phyloP scores from a whole-genome alignment of 2,888 invertebrate species.

The Idaea straminata region DNA sequence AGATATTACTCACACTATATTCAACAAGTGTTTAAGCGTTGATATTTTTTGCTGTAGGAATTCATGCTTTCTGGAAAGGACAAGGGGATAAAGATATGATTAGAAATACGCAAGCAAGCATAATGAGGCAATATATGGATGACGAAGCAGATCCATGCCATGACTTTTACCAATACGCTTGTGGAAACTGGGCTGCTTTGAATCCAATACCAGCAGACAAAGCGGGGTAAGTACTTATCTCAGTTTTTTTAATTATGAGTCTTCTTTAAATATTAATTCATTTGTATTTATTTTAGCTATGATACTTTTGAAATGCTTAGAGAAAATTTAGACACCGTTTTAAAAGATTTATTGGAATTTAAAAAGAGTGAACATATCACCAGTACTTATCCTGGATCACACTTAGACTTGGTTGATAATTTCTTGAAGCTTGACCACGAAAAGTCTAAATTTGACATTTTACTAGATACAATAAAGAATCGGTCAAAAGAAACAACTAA shows the following conservation, averaged over 20 bases:
- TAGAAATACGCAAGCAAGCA: conserved; percentile 81
- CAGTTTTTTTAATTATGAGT: neutral
- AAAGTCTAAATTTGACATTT: conserved; percentile 19
- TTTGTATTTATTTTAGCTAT: conserved; percentile 70
- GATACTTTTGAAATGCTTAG: conserved; percentile 94
- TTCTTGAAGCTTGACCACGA: conserved; percentile 37
- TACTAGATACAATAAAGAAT: conserved; percentile 33
- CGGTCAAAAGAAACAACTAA: conserved; percentile 34
- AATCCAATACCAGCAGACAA: conserved; percentile 95
- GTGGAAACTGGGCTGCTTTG: conserved; percentile 90
- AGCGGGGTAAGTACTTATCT: conserved; percentile 74
- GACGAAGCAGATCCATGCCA: conserved; percentile 85
- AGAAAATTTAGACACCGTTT: conserved; percentile 86
- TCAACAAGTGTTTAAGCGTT: neutral
- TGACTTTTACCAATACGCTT: conserved; percentile 92
- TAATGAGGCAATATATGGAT: conserved; percentile 90
- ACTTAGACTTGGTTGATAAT: conserved; percentile 53
- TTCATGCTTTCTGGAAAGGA: conserved; percentile 81
- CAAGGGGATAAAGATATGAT: conserved; percentile 79
- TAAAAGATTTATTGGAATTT: conserved; percentile 84
- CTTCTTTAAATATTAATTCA: neutral
- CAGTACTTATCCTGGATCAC: conserved; percentile 59
- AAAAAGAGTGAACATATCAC: conserved; percentile 50
- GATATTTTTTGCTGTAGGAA: conserved; percentile 40
- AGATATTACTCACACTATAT: neutral